Evolutionary conservation across 2,888 invertebrate genomes (phyloP), one percentile per base, ranked within the genome.

Genomic region (Arge pagana): DNA sequence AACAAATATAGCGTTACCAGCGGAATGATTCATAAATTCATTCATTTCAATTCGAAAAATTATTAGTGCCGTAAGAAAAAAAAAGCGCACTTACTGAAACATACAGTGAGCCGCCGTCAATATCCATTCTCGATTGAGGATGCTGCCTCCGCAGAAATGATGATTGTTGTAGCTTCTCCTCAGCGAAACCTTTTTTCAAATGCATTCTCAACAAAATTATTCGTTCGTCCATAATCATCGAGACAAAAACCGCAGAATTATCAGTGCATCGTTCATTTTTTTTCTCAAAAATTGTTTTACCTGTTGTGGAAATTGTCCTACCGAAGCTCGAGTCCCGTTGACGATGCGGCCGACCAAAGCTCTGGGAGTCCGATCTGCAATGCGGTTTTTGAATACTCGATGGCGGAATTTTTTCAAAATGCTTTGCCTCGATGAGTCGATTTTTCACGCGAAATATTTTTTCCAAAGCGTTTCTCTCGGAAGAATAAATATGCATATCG

Each of bases 61-160:
- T n/a, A n/a, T n/a, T n/a, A 1, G 21, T 16, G 6, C 41, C 50
- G 1, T 11, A 28, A 10, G 31, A 23, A n/a, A 26, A 21, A 5
- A 13, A 37, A 2, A n/a, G n/a, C 1, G n/a, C 7, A 31, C 55
- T 50, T 10, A 26, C 43, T 10, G 3, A 26, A 53, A 59, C 64
- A 72, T 62, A 53, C 72, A 72, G 15, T 73, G 73, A 0, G 56
- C 69, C 0, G 72, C 72, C 1, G 71, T 68, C 3, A 72, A 41
- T 3, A 73, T 53, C 58, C 66, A 53, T 4, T 49, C 10, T 3
- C 53, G 15, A 8, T 54, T 36, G 21, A 73, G 55, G 1, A 73
- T 36, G 6, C 50, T 65, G 0, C 68, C 72, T 0, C 73, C 72
- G 31, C 72, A 72, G 41, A 72, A 72, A 50, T 73, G 73, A 6